phyloP scores from a whole-genome alignment of 2,888 invertebrate genomes.

The Periphyllus acericola region DNA sequence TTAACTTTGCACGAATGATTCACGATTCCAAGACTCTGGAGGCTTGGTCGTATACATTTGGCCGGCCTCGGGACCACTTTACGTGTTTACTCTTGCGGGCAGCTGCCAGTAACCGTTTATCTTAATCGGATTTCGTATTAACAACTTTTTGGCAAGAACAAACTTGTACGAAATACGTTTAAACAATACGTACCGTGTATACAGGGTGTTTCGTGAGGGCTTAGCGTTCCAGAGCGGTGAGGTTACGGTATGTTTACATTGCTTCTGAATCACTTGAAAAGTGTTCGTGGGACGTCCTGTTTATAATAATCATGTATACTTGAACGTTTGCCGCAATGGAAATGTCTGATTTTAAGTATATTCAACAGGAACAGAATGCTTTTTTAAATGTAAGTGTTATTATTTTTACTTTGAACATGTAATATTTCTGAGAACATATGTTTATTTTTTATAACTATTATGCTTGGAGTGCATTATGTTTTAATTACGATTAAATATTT shows the following conservation, averaged over 20 bases:
- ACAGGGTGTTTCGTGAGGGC: not conserved
- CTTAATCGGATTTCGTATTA: slow-evolving; percentile 36
- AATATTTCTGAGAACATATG: too few relatives aligned
- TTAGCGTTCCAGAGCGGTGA: not conserved
- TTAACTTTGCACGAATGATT: slow-evolving; percentile 9
- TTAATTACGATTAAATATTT: too few relatives aligned
- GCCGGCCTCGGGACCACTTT: not conserved
- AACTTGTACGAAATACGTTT: not conserved
- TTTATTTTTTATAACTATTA: too few relatives aligned
- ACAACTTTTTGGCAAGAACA: not conserved
- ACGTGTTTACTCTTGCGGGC: slow-evolving; percentile 28
- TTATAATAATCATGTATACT: too few relatives aligned
- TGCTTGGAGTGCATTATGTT: too few relatives aligned
- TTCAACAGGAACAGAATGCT: too few relatives aligned
- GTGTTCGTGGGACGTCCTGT: too few relatives aligned
- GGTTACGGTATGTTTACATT: not conserved
- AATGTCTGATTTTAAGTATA: too few relatives aligned
- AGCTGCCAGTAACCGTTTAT: slow-evolving; percentile 11
- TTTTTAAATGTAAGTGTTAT: too few relatives aligned
- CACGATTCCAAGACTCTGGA: not conserved
- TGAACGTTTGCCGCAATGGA: too few relatives aligned
- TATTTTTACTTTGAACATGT: too few relatives aligned
- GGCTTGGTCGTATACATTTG: not conserved
- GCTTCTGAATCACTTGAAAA: not conserved
- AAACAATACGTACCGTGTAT: not conserved